Percentiles rank a stretch among this genome's conserved stretches.
Evolutionary conservation across 2,797 vertebrate genomes (phyloP).

Genomic region (Sebastes glaucus): DNA sequence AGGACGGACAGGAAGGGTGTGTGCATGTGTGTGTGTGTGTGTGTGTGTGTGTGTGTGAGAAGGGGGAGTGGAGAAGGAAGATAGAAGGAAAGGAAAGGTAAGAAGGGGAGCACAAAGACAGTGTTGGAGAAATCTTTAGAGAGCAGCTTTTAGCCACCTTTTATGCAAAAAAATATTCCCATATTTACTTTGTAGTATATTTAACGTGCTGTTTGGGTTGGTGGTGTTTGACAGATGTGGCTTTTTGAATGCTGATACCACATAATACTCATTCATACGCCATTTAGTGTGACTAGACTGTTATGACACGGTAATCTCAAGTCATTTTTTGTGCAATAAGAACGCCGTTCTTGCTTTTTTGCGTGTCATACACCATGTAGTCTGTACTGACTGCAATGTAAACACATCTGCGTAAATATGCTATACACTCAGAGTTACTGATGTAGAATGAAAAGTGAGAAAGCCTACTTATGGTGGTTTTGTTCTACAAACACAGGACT

Average conservation of each 20-base stretch:
- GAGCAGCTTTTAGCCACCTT: neutral
- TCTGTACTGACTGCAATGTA: too few relatives aligned
- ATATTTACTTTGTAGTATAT: neutral
- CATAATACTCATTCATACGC: neutral
- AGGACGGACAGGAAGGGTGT: conserved; percentile 6
- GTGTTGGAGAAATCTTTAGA: neutral
- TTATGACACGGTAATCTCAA: too few relatives aligned
- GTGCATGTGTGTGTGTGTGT: neutral
- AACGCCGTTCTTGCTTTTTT: too few relatives aligned
- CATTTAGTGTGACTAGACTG: too few relatives aligned
- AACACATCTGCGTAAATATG: too few relatives aligned
- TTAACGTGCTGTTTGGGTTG: neutral
- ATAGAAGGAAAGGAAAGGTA: neutral
- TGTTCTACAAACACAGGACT: too few relatives aligned
- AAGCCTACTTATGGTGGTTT: too few relatives aligned
- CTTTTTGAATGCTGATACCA: neutral
- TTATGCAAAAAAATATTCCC: neutral
- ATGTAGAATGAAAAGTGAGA: too few relatives aligned
- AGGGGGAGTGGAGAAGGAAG: neutral
- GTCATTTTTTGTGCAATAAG: too few relatives aligned
- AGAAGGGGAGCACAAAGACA: neutral
- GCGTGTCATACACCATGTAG: too few relatives aligned
- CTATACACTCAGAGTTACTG: too few relatives aligned
- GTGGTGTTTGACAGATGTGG: neutral
- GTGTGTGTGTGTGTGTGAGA: neutral